These are phyloP conservation scores for Helicoverpa assulta DNA, from an alignment of 2,888 invertebrate species.

Conservation along the genomic window DNA sequence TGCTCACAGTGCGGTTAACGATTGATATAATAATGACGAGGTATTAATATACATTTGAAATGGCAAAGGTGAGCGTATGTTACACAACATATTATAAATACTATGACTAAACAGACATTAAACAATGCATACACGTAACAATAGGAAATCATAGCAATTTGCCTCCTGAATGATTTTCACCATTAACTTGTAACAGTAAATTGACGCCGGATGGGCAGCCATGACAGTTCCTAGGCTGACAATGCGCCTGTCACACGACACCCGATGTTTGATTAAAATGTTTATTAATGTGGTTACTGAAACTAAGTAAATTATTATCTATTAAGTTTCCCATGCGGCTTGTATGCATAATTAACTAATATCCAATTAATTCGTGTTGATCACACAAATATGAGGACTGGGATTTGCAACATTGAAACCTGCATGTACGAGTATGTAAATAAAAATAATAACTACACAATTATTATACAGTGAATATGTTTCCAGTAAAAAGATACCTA, in stretches of 20 bases:
- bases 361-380: conserved; percentile 7
- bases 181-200: conserved; percentile 56
- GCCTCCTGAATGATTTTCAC: conserved; percentile 46
- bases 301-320: conserved; percentile 21
- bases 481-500: too few species aligned
- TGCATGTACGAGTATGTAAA: too few species aligned
- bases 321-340: conserved; percentile 24
- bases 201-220: conserved; percentile 52
- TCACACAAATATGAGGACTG: conserved; percentile 7
- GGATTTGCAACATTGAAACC: neutral
- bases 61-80: neutral
- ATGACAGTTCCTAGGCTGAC: conserved; percentile 52
- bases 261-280: conserved; percentile 48
- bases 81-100: too few species aligned
- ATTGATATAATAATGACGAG: neutral
- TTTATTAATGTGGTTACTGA: conserved; percentile 31
- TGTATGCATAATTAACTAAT: conserved; percentile 24
- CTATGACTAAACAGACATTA: neutral
- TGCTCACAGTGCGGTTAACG: neutral
- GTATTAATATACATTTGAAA: neutral
- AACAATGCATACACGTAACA: neutral
- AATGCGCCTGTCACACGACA: conserved; percentile 38
- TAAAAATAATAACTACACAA: too few species aligned
- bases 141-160: conserved; percentile 33
- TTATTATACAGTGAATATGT: too few species aligned